Conservation (phyloP, 2,797 vertebrate species). For the Myioborus melanocephalus region DNA sequence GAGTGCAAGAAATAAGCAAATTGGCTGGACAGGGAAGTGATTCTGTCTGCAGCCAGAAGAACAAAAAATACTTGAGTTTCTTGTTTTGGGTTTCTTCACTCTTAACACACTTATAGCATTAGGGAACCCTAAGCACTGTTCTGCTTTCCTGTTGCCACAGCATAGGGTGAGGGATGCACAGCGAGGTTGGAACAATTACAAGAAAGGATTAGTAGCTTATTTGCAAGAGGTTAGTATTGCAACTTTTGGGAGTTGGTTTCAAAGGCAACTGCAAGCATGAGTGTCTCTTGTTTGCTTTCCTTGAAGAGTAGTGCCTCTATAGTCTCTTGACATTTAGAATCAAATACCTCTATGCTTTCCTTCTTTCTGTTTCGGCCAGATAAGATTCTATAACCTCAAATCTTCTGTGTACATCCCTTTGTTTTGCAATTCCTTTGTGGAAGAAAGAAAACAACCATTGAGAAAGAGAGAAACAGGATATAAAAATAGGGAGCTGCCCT, state of each 20-base stretch:
- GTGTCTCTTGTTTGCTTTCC: not conserved
- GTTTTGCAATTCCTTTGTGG: constrained; percentile 28
- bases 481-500: not conserved
- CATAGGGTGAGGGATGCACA: not conserved
- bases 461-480: not conserved
- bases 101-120: not conserved
- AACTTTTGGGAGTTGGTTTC: constrained; percentile 1
- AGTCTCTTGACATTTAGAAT: constrained; percentile 8
- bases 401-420: constrained; percentile 15
- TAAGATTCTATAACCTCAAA: constrained; percentile 8
- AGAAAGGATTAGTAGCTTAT: not conserved
- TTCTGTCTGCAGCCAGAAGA: not conserved
- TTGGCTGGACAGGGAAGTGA: not conserved
- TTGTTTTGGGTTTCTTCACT: not conserved
- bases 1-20: not conserved
- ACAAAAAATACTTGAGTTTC: not conserved
- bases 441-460: not conserved
- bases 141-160: not conserved
- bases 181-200: not conserved
- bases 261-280: not conserved
- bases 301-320: not conserved
- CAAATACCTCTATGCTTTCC: not conserved
- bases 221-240: constrained; percentile 3
- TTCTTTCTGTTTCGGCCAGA: constrained; percentile 16
- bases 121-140: not conserved